Percentiles rank a stretch among this genome's conserved stretches.
Conservation (phyloP, 2,113 vertebrate species). For the Xerus inauris region DNA sequence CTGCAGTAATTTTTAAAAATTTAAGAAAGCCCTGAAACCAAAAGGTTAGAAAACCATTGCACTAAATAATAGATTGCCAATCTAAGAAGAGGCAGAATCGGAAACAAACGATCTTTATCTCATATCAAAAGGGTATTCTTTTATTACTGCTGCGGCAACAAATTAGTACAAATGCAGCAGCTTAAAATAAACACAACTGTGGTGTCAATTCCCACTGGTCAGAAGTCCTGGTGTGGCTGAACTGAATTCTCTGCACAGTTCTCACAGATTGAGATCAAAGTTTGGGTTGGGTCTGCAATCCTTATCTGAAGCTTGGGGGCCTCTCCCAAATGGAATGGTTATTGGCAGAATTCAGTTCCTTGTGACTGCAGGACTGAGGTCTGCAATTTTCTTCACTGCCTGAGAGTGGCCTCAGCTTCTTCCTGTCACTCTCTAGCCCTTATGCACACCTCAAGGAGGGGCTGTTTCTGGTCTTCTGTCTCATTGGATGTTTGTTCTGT, state of each 20-base stretch:
- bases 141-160: background rate
- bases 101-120: background rate
- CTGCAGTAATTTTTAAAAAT: background rate
- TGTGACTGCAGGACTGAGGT: background rate
- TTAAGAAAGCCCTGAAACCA: background rate
- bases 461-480: background rate
- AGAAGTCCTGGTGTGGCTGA: background rate
- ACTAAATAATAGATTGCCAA: background rate
- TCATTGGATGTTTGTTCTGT: background rate
- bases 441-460: background rate
- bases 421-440: background rate
- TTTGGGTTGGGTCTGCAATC: background rate
- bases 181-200: background rate
- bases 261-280: background rate
- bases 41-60: background rate
- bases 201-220: background rate
- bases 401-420: background rate
- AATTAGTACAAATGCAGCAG: background rate
- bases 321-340: background rate
- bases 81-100: background rate
- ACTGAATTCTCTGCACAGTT: background rate
- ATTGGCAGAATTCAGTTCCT: background rate
- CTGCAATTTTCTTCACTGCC: background rate
- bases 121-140: background rate
- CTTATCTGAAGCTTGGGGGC: background rate